Conservation (phyloP, 2,888 invertebrate species). For the Lissonota sp. region DNA sequence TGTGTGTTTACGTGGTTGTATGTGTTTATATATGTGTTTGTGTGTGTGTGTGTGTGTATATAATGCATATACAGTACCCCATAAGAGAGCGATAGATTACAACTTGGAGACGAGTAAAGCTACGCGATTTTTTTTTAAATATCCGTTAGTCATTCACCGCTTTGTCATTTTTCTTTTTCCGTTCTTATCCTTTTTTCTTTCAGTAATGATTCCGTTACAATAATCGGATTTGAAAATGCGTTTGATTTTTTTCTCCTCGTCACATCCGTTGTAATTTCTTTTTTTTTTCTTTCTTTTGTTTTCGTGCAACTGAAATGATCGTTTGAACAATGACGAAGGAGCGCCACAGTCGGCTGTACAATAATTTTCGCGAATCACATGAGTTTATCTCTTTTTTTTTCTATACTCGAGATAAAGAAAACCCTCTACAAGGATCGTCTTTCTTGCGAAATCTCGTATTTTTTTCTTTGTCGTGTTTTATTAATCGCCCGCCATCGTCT, state of each 20-base stretch:
- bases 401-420: slow-evolving; percentile 54
- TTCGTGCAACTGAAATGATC: slow-evolving; percentile 49
- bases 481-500: neutral
- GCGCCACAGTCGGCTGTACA: slow-evolving; percentile 31
- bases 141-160: slow-evolving; percentile 4
- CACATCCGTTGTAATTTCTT: neutral
- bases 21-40: too few species aligned
- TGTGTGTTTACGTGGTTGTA: slow-evolving; percentile 39
- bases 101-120: slow-evolving; percentile 72
- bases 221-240: slow-evolving; percentile 22
- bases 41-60: slow-evolving; percentile 69
- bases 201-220: neutral
- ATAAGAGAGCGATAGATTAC: slow-evolving; percentile 73
- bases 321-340: slow-evolving; percentile 56
- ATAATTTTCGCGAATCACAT: slow-evolving; percentile 62
- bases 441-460: slow-evolving; percentile 8
- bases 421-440: slow-evolving; percentile 34
- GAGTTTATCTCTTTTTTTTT: slow-evolving; percentile 66
- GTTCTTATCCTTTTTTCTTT: neutral
- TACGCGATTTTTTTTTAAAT: slow-evolving; percentile 62
- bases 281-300: slow-evolving; percentile 9
- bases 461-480: neutral
- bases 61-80: slow-evolving; percentile 71
- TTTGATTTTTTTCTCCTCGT: neutral
- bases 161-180: neutral